These are phyloP conservation scores for Sciurus carolinensis DNA, from an alignment of 2,797 vertebrate genomes.

Conservation along the genomic window DNA sequence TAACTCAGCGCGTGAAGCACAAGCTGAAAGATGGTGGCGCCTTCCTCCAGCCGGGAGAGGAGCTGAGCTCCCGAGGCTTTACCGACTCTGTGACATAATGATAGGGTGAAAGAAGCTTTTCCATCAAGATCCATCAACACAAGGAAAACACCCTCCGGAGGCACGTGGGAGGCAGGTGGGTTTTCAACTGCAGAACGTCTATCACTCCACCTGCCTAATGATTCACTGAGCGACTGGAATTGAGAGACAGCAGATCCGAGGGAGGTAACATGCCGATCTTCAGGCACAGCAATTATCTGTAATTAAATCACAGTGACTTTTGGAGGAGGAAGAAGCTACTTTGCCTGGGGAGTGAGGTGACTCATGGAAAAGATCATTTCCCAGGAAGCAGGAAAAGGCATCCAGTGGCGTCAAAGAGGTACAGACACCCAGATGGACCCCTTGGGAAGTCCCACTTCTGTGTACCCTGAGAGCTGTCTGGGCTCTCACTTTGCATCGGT, in stretches of 20 bases:
- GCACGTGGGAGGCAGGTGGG: conserved; percentile 76
- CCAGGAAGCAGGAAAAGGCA: not conserved
- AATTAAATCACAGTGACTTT: conserved; percentile 87
- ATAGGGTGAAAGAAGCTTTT: conserved; percentile 77
- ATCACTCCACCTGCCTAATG: conserved; percentile 85
- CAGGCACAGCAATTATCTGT: conserved; percentile 87
- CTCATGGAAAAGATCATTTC: conserved; percentile 45
- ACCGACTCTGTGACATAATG: conserved; percentile 46
- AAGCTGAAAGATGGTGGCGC: not conserved
- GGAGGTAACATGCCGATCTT: conserved; percentile 85
- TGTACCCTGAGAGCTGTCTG: not conserved
- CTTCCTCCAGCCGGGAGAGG: conserved; percentile 21
- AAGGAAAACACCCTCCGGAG: conserved; percentile 82
- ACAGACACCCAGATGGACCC: rapidly evolving
- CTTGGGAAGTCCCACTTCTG: not conserved
- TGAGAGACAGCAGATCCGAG: conserved; percentile 87
- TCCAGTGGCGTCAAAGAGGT: not conserved
- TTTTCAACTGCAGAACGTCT: conserved; percentile 82
- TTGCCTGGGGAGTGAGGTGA: conserved; percentile 68
- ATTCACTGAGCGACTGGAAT: conserved; percentile 86
- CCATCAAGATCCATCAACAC: conserved; percentile 79
- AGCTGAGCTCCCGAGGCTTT: conserved; percentile 24
- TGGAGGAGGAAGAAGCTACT: conserved; percentile 79
- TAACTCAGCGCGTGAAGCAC: not conserved
- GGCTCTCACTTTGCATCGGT: not conserved